Percentiles rank a stretch among this genome's conserved stretches.
These are phyloP conservation scores for Andinoacara biseriatus DNA, from an alignment of 2,113 vertebrate species.

Conservation along the genomic window DNA sequence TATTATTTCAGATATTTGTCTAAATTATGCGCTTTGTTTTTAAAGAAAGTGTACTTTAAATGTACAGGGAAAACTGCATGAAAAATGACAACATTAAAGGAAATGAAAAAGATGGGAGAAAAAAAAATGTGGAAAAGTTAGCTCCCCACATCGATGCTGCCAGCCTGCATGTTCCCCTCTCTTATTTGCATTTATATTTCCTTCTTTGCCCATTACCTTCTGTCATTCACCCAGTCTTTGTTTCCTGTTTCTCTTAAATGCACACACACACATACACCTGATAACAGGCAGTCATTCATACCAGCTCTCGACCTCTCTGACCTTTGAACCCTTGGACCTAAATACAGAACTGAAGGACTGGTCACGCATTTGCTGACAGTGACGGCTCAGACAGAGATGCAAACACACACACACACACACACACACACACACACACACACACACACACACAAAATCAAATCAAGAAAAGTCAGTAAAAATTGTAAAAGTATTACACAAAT, in stretches of 20 bases:
- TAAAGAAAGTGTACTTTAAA: neutral
- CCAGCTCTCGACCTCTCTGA: conserved; percentile 50
- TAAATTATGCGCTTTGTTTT: neutral
- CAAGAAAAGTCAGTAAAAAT: neutral
- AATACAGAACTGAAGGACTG: conserved; percentile 58
- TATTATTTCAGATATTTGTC: neutral
- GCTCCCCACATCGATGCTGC: neutral
- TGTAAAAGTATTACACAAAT: neutral
- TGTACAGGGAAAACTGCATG: neutral
- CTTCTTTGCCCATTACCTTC: conserved; percentile 7
- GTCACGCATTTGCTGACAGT: conserved; percentile 50
- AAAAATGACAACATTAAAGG: neutral
- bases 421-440: too few species aligned
- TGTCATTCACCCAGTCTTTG: conserved; percentile 31
- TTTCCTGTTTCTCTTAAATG: conserved; percentile 43
- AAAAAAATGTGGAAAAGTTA: neutral
- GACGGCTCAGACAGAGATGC: neutral
- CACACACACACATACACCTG: conserved; percentile 53
- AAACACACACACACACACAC: neutral
- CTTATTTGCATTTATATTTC: conserved; percentile 18
- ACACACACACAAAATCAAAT: neutral
- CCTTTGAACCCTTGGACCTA: conserved; percentile 66
- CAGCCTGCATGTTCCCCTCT: neutral
- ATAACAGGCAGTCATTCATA: conserved; percentile 71
- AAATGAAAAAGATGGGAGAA: neutral